Conservation (phyloP, 2,797 vertebrate genomes). For the Saxicola maurus region DNA sequence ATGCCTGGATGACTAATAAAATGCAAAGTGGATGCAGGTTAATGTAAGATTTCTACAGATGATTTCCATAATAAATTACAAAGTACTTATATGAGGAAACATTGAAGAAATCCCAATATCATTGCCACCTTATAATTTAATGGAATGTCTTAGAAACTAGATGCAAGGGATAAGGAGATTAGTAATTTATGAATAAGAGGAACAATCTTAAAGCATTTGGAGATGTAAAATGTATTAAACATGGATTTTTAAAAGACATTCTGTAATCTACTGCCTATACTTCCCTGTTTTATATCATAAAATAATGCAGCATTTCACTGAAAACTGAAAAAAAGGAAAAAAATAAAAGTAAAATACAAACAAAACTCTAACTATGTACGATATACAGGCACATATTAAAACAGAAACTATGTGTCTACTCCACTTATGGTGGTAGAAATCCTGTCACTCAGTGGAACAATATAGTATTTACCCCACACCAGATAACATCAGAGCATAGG, state of each 20-base stretch:
- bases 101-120: neutral
- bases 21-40: neutral
- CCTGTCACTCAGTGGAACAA: neutral
- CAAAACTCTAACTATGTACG: neutral
- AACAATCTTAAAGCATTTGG: neutral
- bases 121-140: neutral
- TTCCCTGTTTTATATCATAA: neutral
- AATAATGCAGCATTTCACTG: neutral
- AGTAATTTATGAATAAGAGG: neutral
- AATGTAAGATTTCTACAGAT: neutral
- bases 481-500: neutral
- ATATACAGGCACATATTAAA: neutral
- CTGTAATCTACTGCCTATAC: neutral
- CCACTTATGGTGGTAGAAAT: neutral
- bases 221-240: neutral
- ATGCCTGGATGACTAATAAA: neutral
- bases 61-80: neutral
- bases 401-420: neutral
- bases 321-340: neutral
- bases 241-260: neutral
- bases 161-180: neutral
- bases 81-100: neutral
- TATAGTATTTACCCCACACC: neutral
- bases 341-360: neutral
- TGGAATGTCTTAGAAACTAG: neutral